Conservation (phyloP, 2,888 invertebrate genomes). For the Tholera decimalis region DNA sequence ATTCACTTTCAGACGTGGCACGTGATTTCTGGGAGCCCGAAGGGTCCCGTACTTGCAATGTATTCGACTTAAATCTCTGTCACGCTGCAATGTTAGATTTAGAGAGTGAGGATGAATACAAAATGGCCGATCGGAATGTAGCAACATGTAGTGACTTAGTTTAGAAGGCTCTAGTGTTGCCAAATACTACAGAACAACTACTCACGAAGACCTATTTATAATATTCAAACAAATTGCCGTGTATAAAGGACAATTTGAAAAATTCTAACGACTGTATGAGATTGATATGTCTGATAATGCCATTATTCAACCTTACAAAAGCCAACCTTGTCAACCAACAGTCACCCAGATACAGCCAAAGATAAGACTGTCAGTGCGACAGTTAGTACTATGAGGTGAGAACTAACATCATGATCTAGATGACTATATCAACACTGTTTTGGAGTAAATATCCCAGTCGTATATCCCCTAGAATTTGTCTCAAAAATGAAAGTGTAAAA, state of each 20-base stretch:
- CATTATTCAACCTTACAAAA: not conserved
- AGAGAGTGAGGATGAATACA: constrained; percentile 39
- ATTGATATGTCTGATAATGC: not conserved
- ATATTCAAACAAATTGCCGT: not conserved
- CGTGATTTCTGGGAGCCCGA: constrained; percentile 53
- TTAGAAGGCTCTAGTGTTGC: not conserved
- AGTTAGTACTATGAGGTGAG: not conserved
- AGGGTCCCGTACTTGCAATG: constrained; percentile 54
- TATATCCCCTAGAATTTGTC: constrained; percentile 9
- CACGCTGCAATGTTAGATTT: constrained; percentile 60
- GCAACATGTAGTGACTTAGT: constrained; percentile 8
- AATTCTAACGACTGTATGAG: not conserved
- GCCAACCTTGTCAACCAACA: not conserved
- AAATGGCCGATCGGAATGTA: constrained; percentile 27
- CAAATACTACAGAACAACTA: no score
- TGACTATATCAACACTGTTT: not conserved
- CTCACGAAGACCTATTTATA: no score
- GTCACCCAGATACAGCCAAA: not conserved
- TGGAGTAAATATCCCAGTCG: not conserved
- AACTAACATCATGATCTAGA: not conserved
- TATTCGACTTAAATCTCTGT: constrained; percentile 64
- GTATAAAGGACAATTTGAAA: not conserved
- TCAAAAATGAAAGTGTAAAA: constrained; percentile 42
- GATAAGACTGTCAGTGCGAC: not conserved
- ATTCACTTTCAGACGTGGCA: constrained; percentile 52